Base-by-base conservation (phyloP, 2,113 vertebrate genomes). In the Poeciliopsis occidentalis region DNA sequence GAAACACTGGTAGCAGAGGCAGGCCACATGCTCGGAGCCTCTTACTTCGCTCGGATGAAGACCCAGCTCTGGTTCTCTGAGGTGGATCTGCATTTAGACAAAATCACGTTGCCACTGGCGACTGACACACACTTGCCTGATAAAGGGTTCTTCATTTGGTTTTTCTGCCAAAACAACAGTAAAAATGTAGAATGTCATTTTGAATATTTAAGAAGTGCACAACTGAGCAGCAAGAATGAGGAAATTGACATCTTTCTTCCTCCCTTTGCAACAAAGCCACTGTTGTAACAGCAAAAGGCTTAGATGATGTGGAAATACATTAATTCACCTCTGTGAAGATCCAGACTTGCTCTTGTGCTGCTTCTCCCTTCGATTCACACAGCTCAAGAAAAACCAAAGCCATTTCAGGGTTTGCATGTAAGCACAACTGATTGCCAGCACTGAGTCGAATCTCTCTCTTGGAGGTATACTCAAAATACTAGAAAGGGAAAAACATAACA, bases 401-500 rank as follows among this genome's bases (percentile, higher is more conserved):
- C 0, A 76, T 26, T 17, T 79, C 76, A 0, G 47, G 12, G 0
- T 22, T 84, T 0, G 87, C 93, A 0, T 93, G 92, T 75, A 97
- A 92, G 89, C 96, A 97, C 17, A 96, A 90, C 77, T 94, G 91
- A 80, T 89, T 94, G 5, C 87, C 85, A 0, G 93, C 85, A 85
- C 96, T 97, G 86, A 96, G 96, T 12, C 94, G 92, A 69, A 97
- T 87, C 82, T 97, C 96, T 76, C 82, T 84, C 67, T 94, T 93
- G 4, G 86, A 92, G 0, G 95, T 96, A 90, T 96, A 96, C 79
- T 97, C 96, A n/a, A 97, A 96, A 78, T 97, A 95, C 96, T 96
- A 80, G 0, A 80, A 66, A 26, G 37, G 22, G 82, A 30, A 73
- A 1, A 69, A 47, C 30, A 62, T 1, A 13, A 27, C 27, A 44